phyloP scores from a whole-genome alignment of 2,888 invertebrate genomes.

The Netelia fuscicornis region DNA sequence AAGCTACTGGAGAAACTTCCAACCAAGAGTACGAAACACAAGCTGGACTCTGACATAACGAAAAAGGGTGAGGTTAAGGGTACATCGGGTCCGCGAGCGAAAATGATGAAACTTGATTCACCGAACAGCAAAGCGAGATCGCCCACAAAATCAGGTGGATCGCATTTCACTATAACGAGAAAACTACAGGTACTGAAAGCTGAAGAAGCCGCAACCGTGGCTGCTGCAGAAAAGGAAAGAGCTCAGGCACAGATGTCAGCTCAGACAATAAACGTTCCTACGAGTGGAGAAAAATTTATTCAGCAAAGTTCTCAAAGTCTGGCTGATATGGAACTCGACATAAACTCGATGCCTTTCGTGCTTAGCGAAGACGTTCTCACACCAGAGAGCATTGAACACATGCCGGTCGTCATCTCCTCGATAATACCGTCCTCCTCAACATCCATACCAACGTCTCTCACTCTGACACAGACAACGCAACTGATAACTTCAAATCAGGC shows the following conservation, averaged over 20 bases:
- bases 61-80: slow-evolving; percentile 71
- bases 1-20: slow-evolving; percentile 80
- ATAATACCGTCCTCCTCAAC: slow-evolving; percentile 75
- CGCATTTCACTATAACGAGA: slow-evolving; percentile 73
- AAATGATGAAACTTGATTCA: slow-evolving; percentile 80
- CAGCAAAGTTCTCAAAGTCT: slow-evolving; percentile 80
- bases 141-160: slow-evolving; percentile 66
- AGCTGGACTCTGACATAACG: slow-evolving; percentile 75
- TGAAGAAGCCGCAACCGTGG: slow-evolving; percentile 74
- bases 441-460: slow-evolving; percentile 63
- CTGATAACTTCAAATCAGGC: slow-evolving; percentile 71
- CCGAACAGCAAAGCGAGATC: slow-evolving; percentile 73
- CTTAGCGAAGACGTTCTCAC: slow-evolving; percentile 90
- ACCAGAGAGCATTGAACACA: slow-evolving; percentile 89
- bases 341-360: slow-evolving; percentile 92
- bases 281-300: slow-evolving; percentile 76
- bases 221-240: slow-evolving; percentile 60
- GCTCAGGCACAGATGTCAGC: slow-evolving; percentile 45
- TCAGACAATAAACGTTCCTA: slow-evolving; percentile 66
- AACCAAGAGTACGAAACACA: slow-evolving; percentile 79
- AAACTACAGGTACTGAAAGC: slow-evolving; percentile 78
- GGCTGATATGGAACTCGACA: slow-evolving; percentile 87
- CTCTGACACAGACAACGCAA: slow-evolving; percentile 75
- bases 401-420: slow-evolving; percentile 87
- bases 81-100: slow-evolving; percentile 71